phyloP scores from a whole-genome alignment of 2,797 vertebrate species.

The Clarias laeviceps region DNA sequence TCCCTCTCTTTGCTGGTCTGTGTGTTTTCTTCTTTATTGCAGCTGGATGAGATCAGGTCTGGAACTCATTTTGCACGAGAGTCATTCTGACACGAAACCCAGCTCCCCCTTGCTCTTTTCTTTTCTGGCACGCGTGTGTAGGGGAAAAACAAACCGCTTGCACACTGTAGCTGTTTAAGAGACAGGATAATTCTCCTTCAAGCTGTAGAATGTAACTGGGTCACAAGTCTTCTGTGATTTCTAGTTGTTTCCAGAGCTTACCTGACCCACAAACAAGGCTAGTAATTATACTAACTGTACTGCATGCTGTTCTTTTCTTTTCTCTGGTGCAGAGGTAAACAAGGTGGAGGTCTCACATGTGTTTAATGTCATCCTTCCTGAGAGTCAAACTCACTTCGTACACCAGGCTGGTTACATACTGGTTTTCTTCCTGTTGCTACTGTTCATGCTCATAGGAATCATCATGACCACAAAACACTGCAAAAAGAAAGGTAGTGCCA shows the following conservation, averaged over 20 bases:
- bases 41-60: slow-evolving; percentile 79
- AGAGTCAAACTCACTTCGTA: slow-evolving; percentile 83
- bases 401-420: slow-evolving; percentile 92
- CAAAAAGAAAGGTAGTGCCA: slow-evolving; percentile 80
- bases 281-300: neutral
- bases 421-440: slow-evolving; percentile 85
- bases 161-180: slow-evolving; percentile 25
- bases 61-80: slow-evolving; percentile 74
- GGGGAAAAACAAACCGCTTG: slow-evolving; percentile 56
- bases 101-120: slow-evolving; percentile 50
- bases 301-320: neutral
- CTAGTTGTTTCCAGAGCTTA: neutral
- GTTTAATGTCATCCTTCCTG: slow-evolving; percentile 90
- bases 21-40: slow-evolving; percentile 66
- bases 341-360: slow-evolving; percentile 76
- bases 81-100: slow-evolving; percentile 69
- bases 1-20: slow-evolving; percentile 53
- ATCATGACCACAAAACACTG: slow-evolving; percentile 79
- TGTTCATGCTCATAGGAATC: slow-evolving; percentile 79
- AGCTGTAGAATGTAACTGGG: neutral
- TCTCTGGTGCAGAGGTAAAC: slow-evolving; percentile 73
- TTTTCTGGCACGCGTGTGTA: slow-evolving; percentile 50
- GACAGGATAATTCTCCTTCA: neutral
- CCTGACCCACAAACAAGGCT: neutral
- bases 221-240: neutral